These are phyloP conservation scores for Drosophila neocordata DNA, from an alignment of 1,140 invertebrate species.

Conservation along the genomic window DNA sequence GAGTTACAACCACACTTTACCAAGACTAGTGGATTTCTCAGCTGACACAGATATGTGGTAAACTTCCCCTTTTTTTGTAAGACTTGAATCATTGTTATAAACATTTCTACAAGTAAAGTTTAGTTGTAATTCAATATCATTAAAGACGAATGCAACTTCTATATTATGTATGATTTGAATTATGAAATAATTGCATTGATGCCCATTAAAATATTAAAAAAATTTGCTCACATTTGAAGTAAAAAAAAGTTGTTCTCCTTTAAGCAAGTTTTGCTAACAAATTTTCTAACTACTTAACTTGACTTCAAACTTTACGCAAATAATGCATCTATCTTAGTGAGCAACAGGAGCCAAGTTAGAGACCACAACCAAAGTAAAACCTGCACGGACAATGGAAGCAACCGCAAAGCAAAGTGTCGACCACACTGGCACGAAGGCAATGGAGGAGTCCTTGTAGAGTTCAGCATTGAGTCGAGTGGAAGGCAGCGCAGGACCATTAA, in stretches of 20 bases:
- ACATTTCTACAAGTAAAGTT: no score
- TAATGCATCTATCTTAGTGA: slow-evolving; percentile 27
- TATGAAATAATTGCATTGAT: background rate
- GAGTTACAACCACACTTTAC: background rate
- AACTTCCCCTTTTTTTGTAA: no score
- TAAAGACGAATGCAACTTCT: no score
- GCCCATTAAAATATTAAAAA: background rate
- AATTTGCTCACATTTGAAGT: background rate
- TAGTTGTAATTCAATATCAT: no score
- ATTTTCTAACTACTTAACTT: slow-evolving; percentile 31
- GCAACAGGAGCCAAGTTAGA: slow-evolving; percentile 9
- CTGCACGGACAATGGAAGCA: slow-evolving; percentile 8
- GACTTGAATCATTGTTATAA: no score
- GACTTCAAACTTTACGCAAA: slow-evolving; percentile 25
- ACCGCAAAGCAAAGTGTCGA: slow-evolving; percentile 15
- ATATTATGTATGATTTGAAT: background rate
- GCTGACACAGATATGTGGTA: background rate
- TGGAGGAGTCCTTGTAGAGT: background rate
- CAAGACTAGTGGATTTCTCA: background rate
- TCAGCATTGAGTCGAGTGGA: slow-evolving; percentile 32
- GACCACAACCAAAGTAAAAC: slow-evolving; percentile 2
- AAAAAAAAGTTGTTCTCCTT: background rate
- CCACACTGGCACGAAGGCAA: slow-evolving; percentile 8
- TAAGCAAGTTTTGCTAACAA: slow-evolving; percentile 28
- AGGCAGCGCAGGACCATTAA: slow-evolving; percentile 54